phyloP scores from a whole-genome alignment of 2,797 vertebrate species.

The Aphelocoma californica region DNA sequence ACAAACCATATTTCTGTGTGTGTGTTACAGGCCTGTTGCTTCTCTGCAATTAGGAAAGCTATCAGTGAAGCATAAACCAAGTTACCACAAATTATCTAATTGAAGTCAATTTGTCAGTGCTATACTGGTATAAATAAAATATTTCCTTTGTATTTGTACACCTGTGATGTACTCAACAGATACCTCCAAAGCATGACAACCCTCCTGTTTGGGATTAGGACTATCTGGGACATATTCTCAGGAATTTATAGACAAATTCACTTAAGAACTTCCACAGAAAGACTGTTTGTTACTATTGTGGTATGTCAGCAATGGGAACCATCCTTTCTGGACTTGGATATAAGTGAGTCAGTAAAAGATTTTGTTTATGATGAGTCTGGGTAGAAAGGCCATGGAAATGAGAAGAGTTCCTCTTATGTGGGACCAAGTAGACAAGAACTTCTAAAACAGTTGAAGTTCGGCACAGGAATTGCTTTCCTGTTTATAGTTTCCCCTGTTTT shows the following conservation, averaged over 20 bases:
- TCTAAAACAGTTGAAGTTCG: not conserved
- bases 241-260: not conserved
- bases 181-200: not conserved
- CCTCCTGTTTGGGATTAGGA: not conserved
- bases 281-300: not conserved
- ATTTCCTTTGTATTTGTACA: not conserved
- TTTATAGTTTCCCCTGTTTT: not conserved
- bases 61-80: not conserved
- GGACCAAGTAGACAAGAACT: not conserved
- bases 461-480: not conserved
- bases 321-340: not conserved
- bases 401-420: not conserved
- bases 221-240: not conserved
- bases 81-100: not conserved
- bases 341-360: not conserved
- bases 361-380: not conserved
- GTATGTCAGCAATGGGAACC: not conserved
- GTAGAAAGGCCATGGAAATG: not conserved
- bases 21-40: not conserved
- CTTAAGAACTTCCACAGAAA: not conserved
- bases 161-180: not conserved
- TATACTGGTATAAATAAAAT: not conserved
- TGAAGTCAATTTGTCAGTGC: not conserved
- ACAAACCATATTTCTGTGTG: not conserved
- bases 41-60: not conserved